Evolutionary conservation across 2,888 invertebrate species (phyloP).

Genomic region (Chymomyza caudatula): DNA sequence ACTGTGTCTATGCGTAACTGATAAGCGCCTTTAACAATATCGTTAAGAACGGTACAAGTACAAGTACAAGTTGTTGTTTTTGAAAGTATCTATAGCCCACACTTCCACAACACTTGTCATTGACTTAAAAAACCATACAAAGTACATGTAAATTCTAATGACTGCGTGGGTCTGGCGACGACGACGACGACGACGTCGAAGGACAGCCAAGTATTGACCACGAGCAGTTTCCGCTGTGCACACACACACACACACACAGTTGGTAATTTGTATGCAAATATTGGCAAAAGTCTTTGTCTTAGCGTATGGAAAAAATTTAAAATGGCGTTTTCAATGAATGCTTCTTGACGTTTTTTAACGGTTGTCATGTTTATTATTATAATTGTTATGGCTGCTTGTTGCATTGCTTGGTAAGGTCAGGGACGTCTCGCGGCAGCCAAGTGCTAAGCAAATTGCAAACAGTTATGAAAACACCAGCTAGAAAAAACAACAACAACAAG

Average conservation of each 20-base stretch:
- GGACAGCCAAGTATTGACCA: slow-evolving; percentile 29
- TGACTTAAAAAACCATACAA: slow-evolving; percentile 26
- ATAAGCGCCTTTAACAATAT: slow-evolving; percentile 56
- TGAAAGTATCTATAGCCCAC: slow-evolving; percentile 35
- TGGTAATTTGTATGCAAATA: slow-evolving; percentile 47
- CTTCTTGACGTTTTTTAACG: background rate
- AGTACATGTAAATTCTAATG: slow-evolving; percentile 53
- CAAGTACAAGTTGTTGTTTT: slow-evolving; percentile 5
- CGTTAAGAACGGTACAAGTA: slow-evolving; percentile 40
- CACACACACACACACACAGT: slow-evolving; percentile 1
- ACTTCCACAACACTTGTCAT: no score
- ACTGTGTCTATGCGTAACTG: slow-evolving; percentile 33
- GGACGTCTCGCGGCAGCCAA: slow-evolving; percentile 7
- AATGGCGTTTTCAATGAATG: slow-evolving; percentile 40
- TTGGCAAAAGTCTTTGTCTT: background rate
- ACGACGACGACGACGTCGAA: slow-evolving; percentile 39
- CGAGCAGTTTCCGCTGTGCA: slow-evolving; percentile 42
- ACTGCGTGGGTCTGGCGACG: slow-evolving; percentile 47
- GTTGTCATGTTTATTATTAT: background rate
- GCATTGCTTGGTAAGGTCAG: slow-evolving; percentile 26
- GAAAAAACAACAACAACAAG: background rate
- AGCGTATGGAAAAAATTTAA: slow-evolving; percentile 26
- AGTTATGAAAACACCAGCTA: background rate
- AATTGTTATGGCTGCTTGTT: background rate
- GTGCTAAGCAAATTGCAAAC: slow-evolving; percentile 2